Conservation (phyloP, 2,113 vertebrate genomes). For the Stegostoma tigrinum region DNA sequence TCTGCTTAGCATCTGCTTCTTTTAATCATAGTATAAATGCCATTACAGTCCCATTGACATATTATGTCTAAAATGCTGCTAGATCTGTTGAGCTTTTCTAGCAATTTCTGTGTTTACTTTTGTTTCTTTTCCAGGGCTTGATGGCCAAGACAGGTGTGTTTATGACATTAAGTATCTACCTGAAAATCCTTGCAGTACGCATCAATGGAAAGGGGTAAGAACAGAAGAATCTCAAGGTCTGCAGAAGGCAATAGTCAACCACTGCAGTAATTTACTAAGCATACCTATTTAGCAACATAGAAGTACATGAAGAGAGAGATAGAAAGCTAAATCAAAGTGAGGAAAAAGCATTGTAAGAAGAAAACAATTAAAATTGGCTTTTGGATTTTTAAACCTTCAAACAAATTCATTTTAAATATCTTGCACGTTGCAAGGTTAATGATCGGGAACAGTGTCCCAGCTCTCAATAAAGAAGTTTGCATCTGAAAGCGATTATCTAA, state of each 20-base stretch:
- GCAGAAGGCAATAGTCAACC: no score
- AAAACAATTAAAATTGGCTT: background rate
- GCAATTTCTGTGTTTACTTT: no score
- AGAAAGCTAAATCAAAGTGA: background rate
- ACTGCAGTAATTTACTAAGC: no score
- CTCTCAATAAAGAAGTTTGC: background rate
- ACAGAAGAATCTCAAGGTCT: no score
- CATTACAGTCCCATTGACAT: background rate
- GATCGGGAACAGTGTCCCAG: background rate
- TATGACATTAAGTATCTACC: no score
- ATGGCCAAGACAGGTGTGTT: no score
- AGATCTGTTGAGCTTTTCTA: no score
- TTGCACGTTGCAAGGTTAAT: background rate
- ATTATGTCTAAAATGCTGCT: background rate
- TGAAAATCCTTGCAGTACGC: no score
- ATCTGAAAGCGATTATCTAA: conserved; percentile 14
- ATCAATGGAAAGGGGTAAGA: no score
- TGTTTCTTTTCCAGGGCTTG: no score
- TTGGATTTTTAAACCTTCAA: background rate
- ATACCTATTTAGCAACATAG: no score
- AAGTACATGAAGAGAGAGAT: no score
- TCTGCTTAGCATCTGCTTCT: background rate
- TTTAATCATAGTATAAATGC: background rate
- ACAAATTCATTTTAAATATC: background rate
- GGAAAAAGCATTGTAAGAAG: background rate